These are phyloP conservation scores for Oxytorus armatus DNA, from an alignment of 2,888 invertebrate genomes.

Conservation along the genomic window DNA sequence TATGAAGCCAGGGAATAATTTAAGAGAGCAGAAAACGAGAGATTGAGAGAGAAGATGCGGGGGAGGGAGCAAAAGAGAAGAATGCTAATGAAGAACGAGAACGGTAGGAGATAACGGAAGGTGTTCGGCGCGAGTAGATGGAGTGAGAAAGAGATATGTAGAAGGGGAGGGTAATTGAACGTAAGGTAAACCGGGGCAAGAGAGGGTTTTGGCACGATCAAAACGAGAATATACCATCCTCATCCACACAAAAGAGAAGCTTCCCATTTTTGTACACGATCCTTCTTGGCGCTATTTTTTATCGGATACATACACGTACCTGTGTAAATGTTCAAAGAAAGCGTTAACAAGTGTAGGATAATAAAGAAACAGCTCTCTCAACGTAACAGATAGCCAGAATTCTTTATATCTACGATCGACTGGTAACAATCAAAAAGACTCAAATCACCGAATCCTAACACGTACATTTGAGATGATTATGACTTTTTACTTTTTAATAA, in stretches of 20 bases:
- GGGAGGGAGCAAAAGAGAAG: slow-evolving; percentile 5
- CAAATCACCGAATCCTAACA: background rate
- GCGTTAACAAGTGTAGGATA: background rate
- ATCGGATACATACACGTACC: background rate
- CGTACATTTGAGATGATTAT: background rate
- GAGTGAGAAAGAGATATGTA: slow-evolving; percentile 1
- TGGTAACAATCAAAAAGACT: background rate
- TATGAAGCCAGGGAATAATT: slow-evolving; percentile 37
- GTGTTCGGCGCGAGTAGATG: slow-evolving; percentile 19
- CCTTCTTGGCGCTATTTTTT: slow-evolving; percentile 7
- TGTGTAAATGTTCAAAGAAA: background rate
- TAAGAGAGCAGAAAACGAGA: background rate
- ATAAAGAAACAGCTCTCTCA: background rate
- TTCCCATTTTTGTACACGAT: background rate
- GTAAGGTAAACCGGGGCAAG: background rate
- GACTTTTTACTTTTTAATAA: background rate
- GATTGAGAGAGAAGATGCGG: background rate
- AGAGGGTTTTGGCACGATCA: slow-evolving; percentile 5
- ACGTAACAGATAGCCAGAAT: background rate
- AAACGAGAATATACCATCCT: slow-evolving; percentile 6
- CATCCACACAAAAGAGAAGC: no score
- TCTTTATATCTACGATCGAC: background rate
- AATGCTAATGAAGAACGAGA: slow-evolving; percentile 44
- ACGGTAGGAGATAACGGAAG: slow-evolving; percentile 35
- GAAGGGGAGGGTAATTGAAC: slow-evolving; percentile 33